A percentile compares a stretch with the other conserved stretches of the same genome.
Conservation (phyloP, 2,797 vertebrate genomes). For the Ceryle rudis region DNA sequence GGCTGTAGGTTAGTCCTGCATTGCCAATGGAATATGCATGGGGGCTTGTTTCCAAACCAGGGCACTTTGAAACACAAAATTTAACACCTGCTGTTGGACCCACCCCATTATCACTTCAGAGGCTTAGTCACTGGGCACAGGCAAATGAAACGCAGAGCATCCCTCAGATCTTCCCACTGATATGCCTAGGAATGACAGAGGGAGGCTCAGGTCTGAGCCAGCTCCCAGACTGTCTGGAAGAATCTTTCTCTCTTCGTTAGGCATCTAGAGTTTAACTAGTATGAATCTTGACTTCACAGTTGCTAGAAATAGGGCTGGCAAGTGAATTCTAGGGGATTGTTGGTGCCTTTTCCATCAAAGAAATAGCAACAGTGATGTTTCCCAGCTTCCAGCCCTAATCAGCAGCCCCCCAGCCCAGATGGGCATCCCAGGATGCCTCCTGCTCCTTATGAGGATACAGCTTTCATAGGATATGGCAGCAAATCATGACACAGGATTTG, state of each 20-base stretch:
- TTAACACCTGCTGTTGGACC: accelerated
- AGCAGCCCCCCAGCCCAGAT: background rate
- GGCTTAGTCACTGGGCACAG: background rate
- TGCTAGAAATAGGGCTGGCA: background rate
- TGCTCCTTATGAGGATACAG: background rate
- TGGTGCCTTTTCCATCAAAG: background rate
- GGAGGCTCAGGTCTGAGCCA: background rate
- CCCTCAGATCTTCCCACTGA: background rate
- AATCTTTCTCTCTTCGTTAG: background rate
- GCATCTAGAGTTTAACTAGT: background rate
- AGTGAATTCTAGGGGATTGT: background rate
- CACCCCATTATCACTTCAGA: background rate
- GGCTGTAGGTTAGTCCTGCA: background rate
- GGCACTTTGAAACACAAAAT: background rate
- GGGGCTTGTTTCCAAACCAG: background rate
- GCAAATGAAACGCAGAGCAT: background rate
- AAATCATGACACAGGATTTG: background rate
- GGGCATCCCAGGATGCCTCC: background rate
- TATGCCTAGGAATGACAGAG: background rate
- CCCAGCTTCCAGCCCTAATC: background rate
- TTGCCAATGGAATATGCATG: accelerated
- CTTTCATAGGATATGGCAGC: background rate
- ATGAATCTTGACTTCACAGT: background rate
- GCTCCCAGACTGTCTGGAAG: background rate
- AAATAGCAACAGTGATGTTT: background rate